Evolutionary conservation across 1,140 invertebrate genomes (phyloP).

Genomic region (Diachasmimorpha longicaudata): DNA sequence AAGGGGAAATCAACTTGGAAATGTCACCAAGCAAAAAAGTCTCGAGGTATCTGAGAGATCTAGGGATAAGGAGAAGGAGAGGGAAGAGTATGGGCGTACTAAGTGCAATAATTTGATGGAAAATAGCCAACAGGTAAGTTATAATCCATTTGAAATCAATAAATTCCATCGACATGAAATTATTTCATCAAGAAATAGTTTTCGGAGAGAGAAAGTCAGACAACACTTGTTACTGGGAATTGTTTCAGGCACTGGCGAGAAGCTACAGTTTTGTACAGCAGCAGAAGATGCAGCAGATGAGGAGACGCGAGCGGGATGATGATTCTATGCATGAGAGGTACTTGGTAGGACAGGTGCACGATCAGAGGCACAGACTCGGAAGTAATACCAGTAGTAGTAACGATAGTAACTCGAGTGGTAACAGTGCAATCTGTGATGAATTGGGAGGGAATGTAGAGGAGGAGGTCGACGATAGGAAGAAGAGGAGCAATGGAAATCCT

Average conservation of each 20-base stretch:
- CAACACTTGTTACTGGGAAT: too few species aligned
- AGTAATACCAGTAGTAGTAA: slow-evolving; percentile 49
- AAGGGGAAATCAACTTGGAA: slow-evolving; percentile 30
- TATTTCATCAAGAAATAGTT: too few species aligned
- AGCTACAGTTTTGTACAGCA: slow-evolving; percentile 79
- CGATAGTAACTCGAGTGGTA: slow-evolving; percentile 53
- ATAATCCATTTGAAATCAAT: neutral
- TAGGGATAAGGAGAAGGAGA: slow-evolving; percentile 47
- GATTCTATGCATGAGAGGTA: slow-evolving; percentile 86
- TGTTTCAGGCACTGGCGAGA: slow-evolving; percentile 63
- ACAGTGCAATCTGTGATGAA: slow-evolving; percentile 52
- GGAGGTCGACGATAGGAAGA: slow-evolving; percentile 52
- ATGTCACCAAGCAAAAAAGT: slow-evolving; percentile 60
- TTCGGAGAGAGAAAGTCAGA: too few species aligned
- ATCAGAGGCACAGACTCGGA: slow-evolving; percentile 47
- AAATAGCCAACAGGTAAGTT: slow-evolving; percentile 1
- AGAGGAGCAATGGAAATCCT: slow-evolving; percentile 58
- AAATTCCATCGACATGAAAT: too few species aligned
- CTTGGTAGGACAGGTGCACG: slow-evolving; percentile 55
- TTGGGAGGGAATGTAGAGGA: slow-evolving; percentile 42
- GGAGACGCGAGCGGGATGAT: slow-evolving; percentile 65
- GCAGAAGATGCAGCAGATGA: slow-evolving; percentile 59
- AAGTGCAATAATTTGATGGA: slow-evolving; percentile 50
- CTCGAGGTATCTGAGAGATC: slow-evolving; percentile 50
- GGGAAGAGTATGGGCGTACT: slow-evolving; percentile 47